These are phyloP conservation scores for Pseudomyrmex concolor DNA, from an alignment of 1,140 invertebrate genomes.

Conservation along the genomic window DNA sequence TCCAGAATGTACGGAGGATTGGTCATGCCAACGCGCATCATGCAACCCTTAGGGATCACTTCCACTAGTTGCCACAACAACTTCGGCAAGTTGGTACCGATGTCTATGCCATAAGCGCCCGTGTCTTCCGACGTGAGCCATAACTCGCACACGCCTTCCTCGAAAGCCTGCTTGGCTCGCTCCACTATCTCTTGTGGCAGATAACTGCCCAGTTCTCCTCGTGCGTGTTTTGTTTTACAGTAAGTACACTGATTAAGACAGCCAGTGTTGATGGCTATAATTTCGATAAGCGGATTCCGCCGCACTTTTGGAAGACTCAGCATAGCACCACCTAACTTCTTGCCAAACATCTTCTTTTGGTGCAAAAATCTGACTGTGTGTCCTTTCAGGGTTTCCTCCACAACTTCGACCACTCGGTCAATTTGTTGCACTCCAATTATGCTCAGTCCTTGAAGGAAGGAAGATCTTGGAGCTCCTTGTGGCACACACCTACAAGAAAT, in stretches of 20 bases:
- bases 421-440: constrained; percentile 99
- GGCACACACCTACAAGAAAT: constrained; percentile 90
- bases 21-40: constrained; percentile 97
- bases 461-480: constrained; percentile 92
- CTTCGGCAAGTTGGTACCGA: constrained; percentile 94
- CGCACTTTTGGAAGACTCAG: constrained; percentile 96
- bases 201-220: constrained; percentile 98
- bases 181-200: constrained; percentile 93
- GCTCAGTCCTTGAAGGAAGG: constrained; percentile 93
- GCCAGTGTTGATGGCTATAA: constrained; percentile 98
- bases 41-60: constrained; percentile 95
- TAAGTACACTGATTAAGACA: constrained; percentile 99
- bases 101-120: constrained; percentile 98
- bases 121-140: constrained; percentile 99
- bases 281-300: constrained; percentile 98
- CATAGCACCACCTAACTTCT: constrained; percentile 94
- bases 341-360: constrained; percentile 91
- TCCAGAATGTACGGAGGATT: constrained; percentile 99
- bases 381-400: constrained; percentile 98
- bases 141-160: constrained; percentile 97
- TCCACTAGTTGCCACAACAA: constrained; percentile 94
- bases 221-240: constrained; percentile 99
- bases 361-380: constrained; percentile 93
- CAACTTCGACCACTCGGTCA: constrained; percentile 98
- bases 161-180: constrained; percentile 93